phyloP scores from a whole-genome alignment of 2,888 invertebrate species.

The Drosophila birchii region DNA sequence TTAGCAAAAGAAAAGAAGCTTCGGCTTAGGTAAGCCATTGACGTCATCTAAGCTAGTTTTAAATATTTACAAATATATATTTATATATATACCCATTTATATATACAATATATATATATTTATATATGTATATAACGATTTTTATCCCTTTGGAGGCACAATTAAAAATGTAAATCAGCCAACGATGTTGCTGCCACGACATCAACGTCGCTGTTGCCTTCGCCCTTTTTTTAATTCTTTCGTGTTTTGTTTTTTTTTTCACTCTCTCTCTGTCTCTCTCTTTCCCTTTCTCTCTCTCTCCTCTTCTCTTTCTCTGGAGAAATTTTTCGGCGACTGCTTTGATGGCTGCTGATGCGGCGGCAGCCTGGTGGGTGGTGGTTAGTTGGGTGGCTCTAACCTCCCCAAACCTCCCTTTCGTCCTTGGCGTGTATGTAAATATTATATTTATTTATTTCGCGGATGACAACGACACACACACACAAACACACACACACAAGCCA shows the following conservation, averaged over 20 bases:
- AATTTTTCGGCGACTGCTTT: conserved; percentile 41
- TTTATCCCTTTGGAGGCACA: conserved; percentile 64
- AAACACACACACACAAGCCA: neutral
- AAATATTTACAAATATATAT: neutral
- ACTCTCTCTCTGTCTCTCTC: neutral
- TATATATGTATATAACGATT: conserved; percentile 27
- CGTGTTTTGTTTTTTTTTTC: neutral
- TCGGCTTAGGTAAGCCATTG: neutral
- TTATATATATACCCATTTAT: neutral
- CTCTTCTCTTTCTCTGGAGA: conserved; percentile 17
- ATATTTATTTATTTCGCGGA: conserved; percentile 49
- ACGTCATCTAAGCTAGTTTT: conserved; percentile 40
- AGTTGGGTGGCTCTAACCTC: conserved; percentile 29
- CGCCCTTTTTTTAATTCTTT: conserved; percentile 23
- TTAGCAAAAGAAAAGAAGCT: neutral
- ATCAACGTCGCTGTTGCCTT: conserved; percentile 14
- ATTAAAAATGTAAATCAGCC: conserved; percentile 82
- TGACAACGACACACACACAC: conserved; percentile 22
- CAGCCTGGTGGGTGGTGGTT: conserved; percentile 26
- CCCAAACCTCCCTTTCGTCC: neutral
- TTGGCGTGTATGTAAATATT: conserved; percentile 40
- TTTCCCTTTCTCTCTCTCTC: neutral
- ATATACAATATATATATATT: neutral
- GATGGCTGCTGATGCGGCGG: conserved; percentile 14
- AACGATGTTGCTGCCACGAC: conserved; percentile 25